Evolutionary conservation across 2,888 invertebrate genomes (phyloP).

Genomic region (Xestia ashworthii): DNA sequence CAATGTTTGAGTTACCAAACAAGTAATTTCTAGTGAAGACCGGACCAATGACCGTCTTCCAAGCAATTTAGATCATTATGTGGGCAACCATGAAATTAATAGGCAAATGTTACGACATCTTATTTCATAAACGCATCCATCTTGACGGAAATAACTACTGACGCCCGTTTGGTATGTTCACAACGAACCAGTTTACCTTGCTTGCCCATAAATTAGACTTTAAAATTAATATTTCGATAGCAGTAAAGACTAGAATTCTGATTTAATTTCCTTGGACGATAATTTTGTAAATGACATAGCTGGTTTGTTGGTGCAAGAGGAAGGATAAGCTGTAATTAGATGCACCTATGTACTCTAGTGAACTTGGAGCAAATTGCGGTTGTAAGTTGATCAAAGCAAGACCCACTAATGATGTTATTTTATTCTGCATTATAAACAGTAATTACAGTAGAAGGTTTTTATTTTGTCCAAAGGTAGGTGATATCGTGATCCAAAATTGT

Average conservation of each 20-base stretch:
- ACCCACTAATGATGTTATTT: conserved; percentile 43
- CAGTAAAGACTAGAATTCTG: conserved; percentile 60
- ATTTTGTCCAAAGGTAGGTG: conserved; percentile 21
- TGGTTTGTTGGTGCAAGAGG: conserved; percentile 65
- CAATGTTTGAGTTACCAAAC: conserved; percentile 61
- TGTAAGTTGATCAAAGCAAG: conserved; percentile 52
- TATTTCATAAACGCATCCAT: conserved; percentile 78
- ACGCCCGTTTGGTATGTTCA: conserved; percentile 69
- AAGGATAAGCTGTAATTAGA: conserved; percentile 73
- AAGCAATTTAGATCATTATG: conserved; percentile 74
- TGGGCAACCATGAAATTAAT: conserved; percentile 83
- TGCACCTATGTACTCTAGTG: conserved; percentile 65
- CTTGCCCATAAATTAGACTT: conserved; percentile 57
- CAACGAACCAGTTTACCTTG: conserved; percentile 68
- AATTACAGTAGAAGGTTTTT: conserved; percentile 39
- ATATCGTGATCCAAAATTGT: conserved; percentile 6
- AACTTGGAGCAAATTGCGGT: conserved; percentile 58
- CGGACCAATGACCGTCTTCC: conserved; percentile 53
- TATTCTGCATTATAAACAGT: conserved; percentile 40
- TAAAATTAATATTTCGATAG: conserved; percentile 61
- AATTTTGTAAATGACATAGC: conserved; percentile 64
- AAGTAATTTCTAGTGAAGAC: conserved; percentile 59
- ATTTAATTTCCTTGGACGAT: conserved; percentile 57
- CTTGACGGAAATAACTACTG: conserved; percentile 81
- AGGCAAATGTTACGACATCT: conserved; percentile 80